Evolutionary conservation across 2,797 vertebrate genomes (phyloP).

Genomic region (Pangasius sanitwongsei): DNA sequence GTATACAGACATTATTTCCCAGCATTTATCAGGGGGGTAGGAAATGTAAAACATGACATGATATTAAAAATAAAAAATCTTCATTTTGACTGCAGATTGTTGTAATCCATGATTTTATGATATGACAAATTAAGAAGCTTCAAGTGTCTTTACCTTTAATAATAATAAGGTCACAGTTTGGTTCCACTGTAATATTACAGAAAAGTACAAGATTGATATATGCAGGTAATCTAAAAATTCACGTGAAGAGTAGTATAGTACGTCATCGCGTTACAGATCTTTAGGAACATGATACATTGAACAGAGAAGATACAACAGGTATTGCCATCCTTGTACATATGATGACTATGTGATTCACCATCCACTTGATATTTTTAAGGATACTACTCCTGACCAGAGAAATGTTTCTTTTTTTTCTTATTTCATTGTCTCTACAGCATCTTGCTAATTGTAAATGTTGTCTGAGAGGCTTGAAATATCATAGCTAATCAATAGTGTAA

Average conservation of each 20-base stretch:
- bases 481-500: conserved; percentile 45
- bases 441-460: background rate
- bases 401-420: background rate
- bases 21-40: background rate
- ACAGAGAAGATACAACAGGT: conserved; percentile 40
- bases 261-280: conserved; percentile 52
- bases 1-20: background rate
- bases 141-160: background rate
- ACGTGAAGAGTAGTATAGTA: conserved; percentile 43
- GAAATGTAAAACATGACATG: background rate
- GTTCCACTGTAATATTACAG: background rate
- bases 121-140: background rate
- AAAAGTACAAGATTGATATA: conserved; percentile 43
- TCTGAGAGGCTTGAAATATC: conserved; percentile 21
- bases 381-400: background rate
- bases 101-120: background rate
- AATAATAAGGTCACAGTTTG: background rate
- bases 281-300: conserved; percentile 47
- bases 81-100: background rate
- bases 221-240: conserved; percentile 45
- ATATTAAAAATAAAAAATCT: background rate
- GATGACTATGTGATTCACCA: background rate
- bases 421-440: background rate
- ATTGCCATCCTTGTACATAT: conserved; percentile 39
- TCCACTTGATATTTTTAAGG: background rate